Conservation (phyloP, 2,888 invertebrate genomes). For the Erynnis tages region DNA sequence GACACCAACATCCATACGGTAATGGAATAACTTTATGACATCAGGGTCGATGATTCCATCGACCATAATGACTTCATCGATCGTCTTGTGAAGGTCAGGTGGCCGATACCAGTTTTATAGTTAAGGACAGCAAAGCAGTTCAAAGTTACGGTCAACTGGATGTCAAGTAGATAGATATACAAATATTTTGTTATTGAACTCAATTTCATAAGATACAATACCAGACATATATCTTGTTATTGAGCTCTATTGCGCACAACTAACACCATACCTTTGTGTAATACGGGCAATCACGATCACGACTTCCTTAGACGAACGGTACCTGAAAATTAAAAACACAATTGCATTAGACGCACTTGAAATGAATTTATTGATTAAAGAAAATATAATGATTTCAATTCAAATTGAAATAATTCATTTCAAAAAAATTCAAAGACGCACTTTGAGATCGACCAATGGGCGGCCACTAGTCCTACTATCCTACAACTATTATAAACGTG, state of each 20-base stretch:
- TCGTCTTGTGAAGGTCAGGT: slow-evolving; percentile 28
- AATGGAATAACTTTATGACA: slow-evolving; percentile 21
- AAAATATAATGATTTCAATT: too few relatives aligned
- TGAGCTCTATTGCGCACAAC: background rate
- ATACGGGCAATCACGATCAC: background rate
- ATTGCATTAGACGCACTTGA: background rate
- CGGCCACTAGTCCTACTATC: too few relatives aligned
- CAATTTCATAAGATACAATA: too few relatives aligned
- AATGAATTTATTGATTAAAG: background rate
- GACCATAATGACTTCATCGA: slow-evolving; percentile 26
- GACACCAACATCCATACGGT: slow-evolving; percentile 10
- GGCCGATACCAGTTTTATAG: slow-evolving; percentile 18
- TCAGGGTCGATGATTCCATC: slow-evolving; percentile 15
- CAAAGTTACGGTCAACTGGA: slow-evolving; percentile 1
- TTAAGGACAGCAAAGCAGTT: background rate
- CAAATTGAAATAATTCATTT: too few relatives aligned
- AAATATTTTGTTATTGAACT: too few relatives aligned
- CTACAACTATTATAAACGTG: too few relatives aligned
- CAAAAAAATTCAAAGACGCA: too few relatives aligned
- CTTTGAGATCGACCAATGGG: too few relatives aligned
- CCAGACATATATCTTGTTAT: too few relatives aligned
- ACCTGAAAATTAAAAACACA: background rate
- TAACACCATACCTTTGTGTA: background rate
- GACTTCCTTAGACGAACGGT: background rate
- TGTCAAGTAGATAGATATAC: too few relatives aligned